phyloP scores from a whole-genome alignment of 2,888 invertebrate species.

The Meta bourneti region DNA sequence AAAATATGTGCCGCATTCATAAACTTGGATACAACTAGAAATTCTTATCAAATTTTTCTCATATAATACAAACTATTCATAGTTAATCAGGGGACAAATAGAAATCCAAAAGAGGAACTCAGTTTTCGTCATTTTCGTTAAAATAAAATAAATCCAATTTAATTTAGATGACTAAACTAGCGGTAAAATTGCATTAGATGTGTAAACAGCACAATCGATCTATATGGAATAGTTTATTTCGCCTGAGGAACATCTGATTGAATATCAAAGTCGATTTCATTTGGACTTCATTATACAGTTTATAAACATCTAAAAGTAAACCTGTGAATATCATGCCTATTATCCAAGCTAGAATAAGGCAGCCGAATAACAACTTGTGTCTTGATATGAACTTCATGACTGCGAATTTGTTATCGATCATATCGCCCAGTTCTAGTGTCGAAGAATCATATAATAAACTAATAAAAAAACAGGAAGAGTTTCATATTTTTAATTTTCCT shows the following conservation, averaged over 20 bases:
- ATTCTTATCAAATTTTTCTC: too few relatives aligned
- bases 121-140: background rate
- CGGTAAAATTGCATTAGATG: too few relatives aligned
- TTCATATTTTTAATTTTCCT: conserved; percentile 22
- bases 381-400: conserved; percentile 73
- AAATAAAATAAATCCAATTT: background rate
- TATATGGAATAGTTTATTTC: too few relatives aligned
- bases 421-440: conserved; percentile 13
- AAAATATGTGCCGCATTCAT: too few relatives aligned
- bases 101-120: too few relatives aligned
- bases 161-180: too few relatives aligned
- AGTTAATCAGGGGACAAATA: too few relatives aligned
- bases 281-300: background rate
- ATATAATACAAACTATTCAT: too few relatives aligned
- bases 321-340: conserved; percentile 76
- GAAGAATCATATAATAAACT: conserved; percentile 3
- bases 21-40: too few relatives aligned
- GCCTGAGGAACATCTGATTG: too few relatives aligned
- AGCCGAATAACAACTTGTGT: conserved; percentile 71
- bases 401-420: conserved; percentile 72
- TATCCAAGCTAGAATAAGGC: conserved; percentile 73
- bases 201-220: too few relatives aligned
- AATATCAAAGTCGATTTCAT: too few relatives aligned
- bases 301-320: conserved; percentile 63
- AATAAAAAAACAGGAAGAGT: background rate